Evolutionary conservation across 2,113 vertebrate genomes (phyloP).

Genomic region (Capreolus pygargus): DNA sequence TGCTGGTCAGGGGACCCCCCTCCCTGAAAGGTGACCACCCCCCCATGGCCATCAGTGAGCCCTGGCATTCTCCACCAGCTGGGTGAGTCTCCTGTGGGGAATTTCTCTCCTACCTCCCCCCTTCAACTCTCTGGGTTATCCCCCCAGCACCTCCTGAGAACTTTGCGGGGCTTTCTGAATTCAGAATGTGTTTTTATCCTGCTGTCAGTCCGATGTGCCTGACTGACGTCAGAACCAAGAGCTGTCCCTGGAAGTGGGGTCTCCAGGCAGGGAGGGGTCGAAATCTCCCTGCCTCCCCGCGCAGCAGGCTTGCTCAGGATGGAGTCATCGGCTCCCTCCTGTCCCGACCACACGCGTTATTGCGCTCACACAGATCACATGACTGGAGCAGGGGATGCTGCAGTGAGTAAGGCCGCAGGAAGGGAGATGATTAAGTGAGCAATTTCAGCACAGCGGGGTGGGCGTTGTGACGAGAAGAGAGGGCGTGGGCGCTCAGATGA

Average conservation of each 20-base stretch:
- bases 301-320: not conserved
- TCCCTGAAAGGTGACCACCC: not conserved
- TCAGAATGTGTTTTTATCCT: not conserved
- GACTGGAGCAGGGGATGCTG: not conserved
- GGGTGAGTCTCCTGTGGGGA: not conserved
- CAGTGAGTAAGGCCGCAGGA: not conserved
- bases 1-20: not conserved
- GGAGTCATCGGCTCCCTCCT: not conserved
- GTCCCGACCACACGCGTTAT: rapidly evolving
- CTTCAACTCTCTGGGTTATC: not conserved
- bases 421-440: not conserved
- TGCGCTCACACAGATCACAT: not conserved
- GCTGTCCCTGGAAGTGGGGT: not conserved
- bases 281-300: not conserved
- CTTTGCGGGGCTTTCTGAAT: not conserved
- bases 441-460: not conserved
- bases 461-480: not conserved
- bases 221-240: not conserved
- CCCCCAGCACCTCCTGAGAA: not conserved
- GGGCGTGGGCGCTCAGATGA: not conserved
- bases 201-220: not conserved
- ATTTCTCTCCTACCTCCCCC: not conserved
- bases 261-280: not conserved
- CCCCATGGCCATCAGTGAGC: not conserved
- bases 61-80: not conserved